Evolutionary conservation across 2,797 vertebrate genomes (phyloP).

Genomic region (Sciurus vulgaris): DNA sequence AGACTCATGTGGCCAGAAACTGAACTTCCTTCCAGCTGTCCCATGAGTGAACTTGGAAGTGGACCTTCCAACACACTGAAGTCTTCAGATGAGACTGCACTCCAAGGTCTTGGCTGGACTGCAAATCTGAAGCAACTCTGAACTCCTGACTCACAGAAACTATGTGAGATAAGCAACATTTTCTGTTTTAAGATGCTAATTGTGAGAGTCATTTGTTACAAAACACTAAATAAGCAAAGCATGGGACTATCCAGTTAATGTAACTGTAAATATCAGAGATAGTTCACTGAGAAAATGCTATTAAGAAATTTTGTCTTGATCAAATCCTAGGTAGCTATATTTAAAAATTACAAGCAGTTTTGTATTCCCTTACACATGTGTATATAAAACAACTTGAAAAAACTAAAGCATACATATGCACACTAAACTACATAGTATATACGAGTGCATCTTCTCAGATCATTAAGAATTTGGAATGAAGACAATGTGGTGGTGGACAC

Average conservation of each 20-base stretch:
- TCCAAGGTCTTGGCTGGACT: not conserved
- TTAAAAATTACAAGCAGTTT: not conserved
- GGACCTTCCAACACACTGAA: not conserved
- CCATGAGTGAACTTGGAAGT: not conserved
- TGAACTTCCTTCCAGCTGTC: not conserved
- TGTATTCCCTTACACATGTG: not conserved
- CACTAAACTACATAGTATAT: not conserved
- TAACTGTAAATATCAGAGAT: not conserved
- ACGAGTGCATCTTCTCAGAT: not conserved
- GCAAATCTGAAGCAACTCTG: not conserved
- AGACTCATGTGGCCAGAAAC: not conserved
- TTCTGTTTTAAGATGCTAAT: not conserved
- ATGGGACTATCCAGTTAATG: not conserved
- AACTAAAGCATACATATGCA: not conserved
- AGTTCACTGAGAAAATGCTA: not conserved
- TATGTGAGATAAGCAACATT: not conserved
- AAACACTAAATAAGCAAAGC: not conserved
- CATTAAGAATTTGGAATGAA: too few relatives aligned
- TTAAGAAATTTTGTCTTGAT: not conserved
- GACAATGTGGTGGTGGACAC: not conserved
- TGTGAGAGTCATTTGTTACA: not conserved
- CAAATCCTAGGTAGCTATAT: constrained; percentile 18
- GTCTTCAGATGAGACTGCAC: not conserved
- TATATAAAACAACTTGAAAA: constrained; percentile 4
- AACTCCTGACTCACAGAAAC: not conserved